Evolutionary conservation across 2,888 invertebrate species (phyloP).

Genomic region (Graphium colonna): DNA sequence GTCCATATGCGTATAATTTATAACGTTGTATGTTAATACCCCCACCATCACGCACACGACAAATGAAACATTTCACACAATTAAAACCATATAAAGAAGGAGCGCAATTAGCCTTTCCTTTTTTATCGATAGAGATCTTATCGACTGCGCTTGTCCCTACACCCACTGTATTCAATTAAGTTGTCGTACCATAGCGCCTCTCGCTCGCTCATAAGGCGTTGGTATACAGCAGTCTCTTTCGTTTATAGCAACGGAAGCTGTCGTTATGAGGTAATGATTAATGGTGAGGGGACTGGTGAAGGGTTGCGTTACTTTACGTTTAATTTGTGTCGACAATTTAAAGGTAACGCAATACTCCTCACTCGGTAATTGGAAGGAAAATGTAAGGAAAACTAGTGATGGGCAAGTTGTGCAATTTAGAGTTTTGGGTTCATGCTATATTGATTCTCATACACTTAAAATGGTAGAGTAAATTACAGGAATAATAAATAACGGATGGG

Average conservation of each 20-base stretch:
- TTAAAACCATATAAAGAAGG: conserved; percentile 15
- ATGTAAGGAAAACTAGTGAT: background rate
- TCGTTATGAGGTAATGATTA: conserved; percentile 64
- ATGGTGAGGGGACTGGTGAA: conserved; percentile 48
- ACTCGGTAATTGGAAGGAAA: background rate
- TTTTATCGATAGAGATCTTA: conserved; percentile 32
- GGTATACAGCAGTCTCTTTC: conserved; percentile 39
- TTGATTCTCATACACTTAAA: too few relatives aligned
- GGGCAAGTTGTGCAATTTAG: too few relatives aligned
- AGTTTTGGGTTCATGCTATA: too few relatives aligned
- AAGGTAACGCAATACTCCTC: conserved; percentile 18
- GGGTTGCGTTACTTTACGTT: conserved; percentile 31
- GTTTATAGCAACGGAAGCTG: conserved; percentile 59
- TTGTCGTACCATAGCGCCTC: conserved; percentile 49
- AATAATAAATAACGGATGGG: too few relatives aligned
- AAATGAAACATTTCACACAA: conserved; percentile 18
- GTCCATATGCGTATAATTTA: background rate
- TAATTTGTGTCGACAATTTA: conserved; percentile 28
- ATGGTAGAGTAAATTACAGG: too few relatives aligned
- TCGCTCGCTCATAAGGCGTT: conserved; percentile 30
- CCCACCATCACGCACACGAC: conserved; percentile 7
- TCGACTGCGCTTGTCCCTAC: conserved; percentile 41
- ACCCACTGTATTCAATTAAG: conserved; percentile 63
- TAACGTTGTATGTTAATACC: background rate
- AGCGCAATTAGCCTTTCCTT: conserved; percentile 14